Evolutionary conservation across 2,113 vertebrate species (phyloP), one percentile per base, ranked within the genome.

Genomic region (Nothocercus julius): DNA sequence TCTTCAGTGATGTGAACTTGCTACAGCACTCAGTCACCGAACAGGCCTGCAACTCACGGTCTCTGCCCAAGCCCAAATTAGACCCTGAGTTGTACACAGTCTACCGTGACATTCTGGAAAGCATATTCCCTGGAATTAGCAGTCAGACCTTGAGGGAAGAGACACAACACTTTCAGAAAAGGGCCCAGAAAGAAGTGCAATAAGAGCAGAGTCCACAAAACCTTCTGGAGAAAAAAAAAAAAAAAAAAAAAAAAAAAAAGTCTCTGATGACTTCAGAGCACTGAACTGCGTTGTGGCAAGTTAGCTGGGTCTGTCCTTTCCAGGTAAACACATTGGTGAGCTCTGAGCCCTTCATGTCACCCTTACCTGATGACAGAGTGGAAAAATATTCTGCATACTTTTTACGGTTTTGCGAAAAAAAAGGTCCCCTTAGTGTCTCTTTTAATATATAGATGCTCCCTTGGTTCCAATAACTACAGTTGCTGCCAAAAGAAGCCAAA

Each of bases 41-140:
- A 8, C 95, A 91, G 85, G 70, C 95, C 95, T 92, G 89, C 89
- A 92, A 94, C 47, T 49, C 95, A 82, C n/a, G 5, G 18, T 44
- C 90, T 67, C 90, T 90, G 79, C 96, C 93, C 76, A 25, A 82
- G 74, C 95, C 93, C 91, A 63, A n/a, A 5, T 80, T 93, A 68
- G 97, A 97, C 78, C 96, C 95, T 32, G 96, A 97, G 94, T 89
- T 97, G 42, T 96, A 96, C 90, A 86, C 1, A 5, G 87, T 97
- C 81, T 97, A 96, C 81, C 93, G 95, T n/a, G 84, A 96, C 82
- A 91, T 96, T 45, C 94, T 96, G 74, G 93, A 90, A 72, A 96
- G 87, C 89, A 74, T 95, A 56, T 96, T 96, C 85, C 95, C 96
- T 80, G 96, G 90, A 67, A 91, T 94, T 1, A 94, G 93, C 94